Evolutionary conservation across 2,797 vertebrate species (phyloP).

Genomic region (Cyprinella venusta): DNA sequence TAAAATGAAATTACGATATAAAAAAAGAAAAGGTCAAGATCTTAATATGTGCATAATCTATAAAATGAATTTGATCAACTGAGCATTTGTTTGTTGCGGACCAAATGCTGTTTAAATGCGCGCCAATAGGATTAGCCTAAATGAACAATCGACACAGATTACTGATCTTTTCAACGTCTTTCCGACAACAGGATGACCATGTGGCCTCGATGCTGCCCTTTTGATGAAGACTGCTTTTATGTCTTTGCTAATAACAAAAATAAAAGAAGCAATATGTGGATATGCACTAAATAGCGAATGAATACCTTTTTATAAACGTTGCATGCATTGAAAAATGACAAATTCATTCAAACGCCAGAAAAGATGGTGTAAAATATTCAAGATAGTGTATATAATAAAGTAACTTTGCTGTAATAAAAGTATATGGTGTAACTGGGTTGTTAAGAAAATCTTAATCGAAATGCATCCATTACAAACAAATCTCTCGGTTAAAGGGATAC

Average conservation of each 20-base stretch:
- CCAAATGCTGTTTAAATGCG: slow-evolving; percentile 58
- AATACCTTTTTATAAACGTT: neutral
- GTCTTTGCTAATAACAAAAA: neutral
- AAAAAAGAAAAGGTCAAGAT: slow-evolving; percentile 67
- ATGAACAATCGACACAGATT: slow-evolving; percentile 50
- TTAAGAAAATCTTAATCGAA: neutral
- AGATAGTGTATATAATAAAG: neutral
- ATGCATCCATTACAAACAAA: slow-evolving; percentile 15
- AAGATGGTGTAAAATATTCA: neutral
- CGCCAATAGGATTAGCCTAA: slow-evolving; percentile 40
- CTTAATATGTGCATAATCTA: slow-evolving; percentile 71
- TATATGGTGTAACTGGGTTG: neutral
- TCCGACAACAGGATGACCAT: neutral
- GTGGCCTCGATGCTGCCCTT: neutral
- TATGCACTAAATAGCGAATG: neutral
- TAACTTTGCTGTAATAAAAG: neutral
- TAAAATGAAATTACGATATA: slow-evolving; percentile 63
- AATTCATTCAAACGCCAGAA: neutral
- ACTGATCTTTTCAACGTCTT: slow-evolving; percentile 39
- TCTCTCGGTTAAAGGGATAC: neutral
- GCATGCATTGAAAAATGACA: neutral
- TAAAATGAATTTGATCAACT: slow-evolving; percentile 68
- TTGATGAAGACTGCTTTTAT: slow-evolving; percentile 15
- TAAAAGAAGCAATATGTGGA: neutral
- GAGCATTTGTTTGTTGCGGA: neutral